Percentiles rank a stretch among this genome's conserved stretches.
These are phyloP conservation scores for Sitta europaea DNA, from an alignment of 2,113 vertebrate genomes.

Conservation along the genomic window DNA sequence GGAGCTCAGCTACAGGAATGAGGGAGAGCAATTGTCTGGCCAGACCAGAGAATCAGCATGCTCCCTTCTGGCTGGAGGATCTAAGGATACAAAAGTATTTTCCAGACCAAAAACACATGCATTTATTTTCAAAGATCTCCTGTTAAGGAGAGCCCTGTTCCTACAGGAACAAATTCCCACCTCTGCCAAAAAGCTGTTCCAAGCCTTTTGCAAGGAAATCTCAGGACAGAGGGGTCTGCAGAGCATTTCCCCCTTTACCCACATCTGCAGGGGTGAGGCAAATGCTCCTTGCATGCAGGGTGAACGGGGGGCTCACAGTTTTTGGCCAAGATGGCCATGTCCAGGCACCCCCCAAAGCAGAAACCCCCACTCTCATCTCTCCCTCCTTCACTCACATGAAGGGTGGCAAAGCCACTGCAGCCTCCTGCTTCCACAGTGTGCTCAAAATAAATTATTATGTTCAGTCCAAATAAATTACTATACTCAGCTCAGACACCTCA, in stretches of 20 bases:
- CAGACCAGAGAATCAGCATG: not conserved
- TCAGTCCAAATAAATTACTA: not conserved
- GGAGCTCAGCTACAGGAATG: not conserved
- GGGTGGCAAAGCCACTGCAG: not conserved
- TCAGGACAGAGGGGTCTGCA: not conserved
- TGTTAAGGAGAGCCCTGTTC: not conserved
- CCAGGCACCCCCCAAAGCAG: not conserved
- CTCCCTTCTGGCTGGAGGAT: not conserved
- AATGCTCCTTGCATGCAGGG: not conserved
- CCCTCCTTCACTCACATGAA: not conserved
- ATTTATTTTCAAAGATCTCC: not conserved
- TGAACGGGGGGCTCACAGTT: accelerated
- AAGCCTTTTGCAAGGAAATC: not conserved
- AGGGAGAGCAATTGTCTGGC: not conserved
- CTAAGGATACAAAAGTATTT: not conserved
- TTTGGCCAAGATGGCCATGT: not conserved
- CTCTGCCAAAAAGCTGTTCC: not conserved
- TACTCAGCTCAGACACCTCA: not conserved
- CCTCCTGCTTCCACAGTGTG: not conserved
- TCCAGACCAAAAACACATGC: not conserved
- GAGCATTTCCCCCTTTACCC: not conserved
- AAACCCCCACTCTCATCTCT: not conserved
- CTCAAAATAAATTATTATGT: not conserved
- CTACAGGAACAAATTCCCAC: not conserved
- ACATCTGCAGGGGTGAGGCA: accelerated